Base-by-base conservation (phyloP, 1,140 invertebrate species). In the Lithobius niger region DNA sequence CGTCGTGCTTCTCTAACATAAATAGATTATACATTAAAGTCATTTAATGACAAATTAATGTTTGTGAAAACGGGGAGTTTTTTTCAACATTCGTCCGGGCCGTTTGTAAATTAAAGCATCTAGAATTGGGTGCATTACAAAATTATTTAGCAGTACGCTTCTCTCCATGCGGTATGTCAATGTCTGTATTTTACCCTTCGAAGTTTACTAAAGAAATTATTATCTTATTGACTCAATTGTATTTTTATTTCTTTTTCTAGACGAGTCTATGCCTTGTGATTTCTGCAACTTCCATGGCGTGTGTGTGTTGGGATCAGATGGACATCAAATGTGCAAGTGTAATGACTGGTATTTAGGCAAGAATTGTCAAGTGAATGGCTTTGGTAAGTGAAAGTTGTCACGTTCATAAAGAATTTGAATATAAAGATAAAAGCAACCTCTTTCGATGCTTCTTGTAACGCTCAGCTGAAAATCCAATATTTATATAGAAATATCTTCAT, bases 281-380 rank as follows among this genome's bases (percentile, higher is more conserved):
- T 40, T 47, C 28, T 64, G 62, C 52, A 61, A 52, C 52, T 63
- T 58, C 52, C 57, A 61, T 27, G 62, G 62, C 3, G 60, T 60
- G 27, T 64, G 62, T 40, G 45, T 59, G 18, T 40, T 24, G 1
- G 22, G 36, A 2, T 28, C 13, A 3, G 52, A 60, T 27, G 59
- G 61, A 15, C 31, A 58, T 15, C 24, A 50, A 21, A 36, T 45
- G 1, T 64, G 62, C 47, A 48, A 59, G 1, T 64, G 62, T 45
- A 36, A 60, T 19, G 58, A 55, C 47, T 64, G 62, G 62, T 61
- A 59, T 48, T 55, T 60, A 26, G 62, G 61, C 19, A 48, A 55
- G 15, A 53, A 45, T 1, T 64, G 62, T 48, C 59, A 61, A 36
- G 55, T 64, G 21, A 64, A 64, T 50, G 66, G 66, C 18, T 52